Evolutionary conservation across 2,113 vertebrate genomes (phyloP).

Genomic region (Diphyllodes magnificus): DNA sequence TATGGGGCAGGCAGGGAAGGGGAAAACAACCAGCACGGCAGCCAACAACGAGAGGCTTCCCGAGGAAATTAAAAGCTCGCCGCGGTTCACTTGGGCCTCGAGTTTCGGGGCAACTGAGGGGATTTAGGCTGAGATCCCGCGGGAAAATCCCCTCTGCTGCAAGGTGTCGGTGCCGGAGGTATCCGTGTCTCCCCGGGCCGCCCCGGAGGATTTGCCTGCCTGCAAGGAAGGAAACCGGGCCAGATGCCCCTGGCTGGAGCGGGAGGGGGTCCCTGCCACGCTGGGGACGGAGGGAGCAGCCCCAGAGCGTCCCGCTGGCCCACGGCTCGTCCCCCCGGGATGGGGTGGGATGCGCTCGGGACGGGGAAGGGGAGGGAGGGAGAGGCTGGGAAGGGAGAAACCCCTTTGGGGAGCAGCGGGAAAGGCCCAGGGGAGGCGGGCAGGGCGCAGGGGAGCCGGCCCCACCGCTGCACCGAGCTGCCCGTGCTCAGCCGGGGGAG

Average conservation of each 20-base stretch:
- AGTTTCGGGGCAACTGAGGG: neutral
- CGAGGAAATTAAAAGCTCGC: neutral
- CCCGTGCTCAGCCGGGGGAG: neutral
- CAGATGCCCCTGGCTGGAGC: neutral
- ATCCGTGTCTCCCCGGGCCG: neutral
- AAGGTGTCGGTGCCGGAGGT: rapidly evolving
- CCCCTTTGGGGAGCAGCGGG: neutral
- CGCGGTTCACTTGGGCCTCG: rapidly evolving
- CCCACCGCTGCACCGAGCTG: neutral
- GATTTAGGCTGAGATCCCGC: neutral
- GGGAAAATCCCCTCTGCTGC: neutral
- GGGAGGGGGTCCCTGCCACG: rapidly evolving
- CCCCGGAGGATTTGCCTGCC: neutral
- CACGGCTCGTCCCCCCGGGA: neutral
- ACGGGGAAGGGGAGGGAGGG: neutral
- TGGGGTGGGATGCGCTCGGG: rapidly evolving
- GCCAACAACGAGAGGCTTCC: neutral
- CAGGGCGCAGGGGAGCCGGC: neutral
- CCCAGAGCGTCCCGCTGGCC: rapidly evolving
- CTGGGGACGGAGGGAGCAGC: neutral
- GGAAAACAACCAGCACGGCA: neutral
- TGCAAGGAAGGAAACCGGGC: rapidly evolving
- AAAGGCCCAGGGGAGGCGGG: neutral
- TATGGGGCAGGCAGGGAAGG: neutral
- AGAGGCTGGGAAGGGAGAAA: neutral